Conservation (phyloP, 1,140 invertebrate species). For the Amphibalanus amphitrite region DNA sequence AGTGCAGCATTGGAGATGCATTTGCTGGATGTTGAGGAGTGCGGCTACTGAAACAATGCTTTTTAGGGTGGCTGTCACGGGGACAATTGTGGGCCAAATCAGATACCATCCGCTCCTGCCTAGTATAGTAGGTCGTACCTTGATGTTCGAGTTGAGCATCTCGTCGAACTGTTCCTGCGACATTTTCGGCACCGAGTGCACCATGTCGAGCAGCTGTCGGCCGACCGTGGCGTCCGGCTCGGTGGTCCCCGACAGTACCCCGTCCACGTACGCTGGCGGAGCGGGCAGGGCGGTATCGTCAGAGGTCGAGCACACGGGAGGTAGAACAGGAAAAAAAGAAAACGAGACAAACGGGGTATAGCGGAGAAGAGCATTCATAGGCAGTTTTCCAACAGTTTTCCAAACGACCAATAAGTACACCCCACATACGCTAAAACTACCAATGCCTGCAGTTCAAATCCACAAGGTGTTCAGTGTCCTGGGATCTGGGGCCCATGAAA, state of each 20-base stretch:
- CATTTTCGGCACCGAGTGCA: constrained; percentile 77
- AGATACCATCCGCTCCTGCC: constrained; percentile 5
- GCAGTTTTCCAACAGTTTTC: too few species aligned
- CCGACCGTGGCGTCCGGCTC: constrained; percentile 39
- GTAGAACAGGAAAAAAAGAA: too few species aligned
- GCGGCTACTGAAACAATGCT: neutral
- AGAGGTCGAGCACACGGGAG: neutral
- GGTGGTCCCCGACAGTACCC: constrained; percentile 27
- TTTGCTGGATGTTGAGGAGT: neutral
- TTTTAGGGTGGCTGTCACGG: too few species aligned
- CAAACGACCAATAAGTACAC: too few species aligned
- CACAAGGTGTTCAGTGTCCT: too few species aligned
- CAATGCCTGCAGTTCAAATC: too few species aligned
- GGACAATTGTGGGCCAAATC: constrained; percentile 6
- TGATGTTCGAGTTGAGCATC: constrained; percentile 90
- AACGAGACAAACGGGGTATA: too few species aligned
- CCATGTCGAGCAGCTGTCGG: constrained; percentile 66
- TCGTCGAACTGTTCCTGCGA: constrained; percentile 73
- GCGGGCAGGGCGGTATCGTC: neutral
- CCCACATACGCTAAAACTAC: too few species aligned
- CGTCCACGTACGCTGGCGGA: constrained; percentile 68
- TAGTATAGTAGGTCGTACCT: constrained; percentile 32
- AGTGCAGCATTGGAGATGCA: neutral
- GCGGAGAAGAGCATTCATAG: too few species aligned
- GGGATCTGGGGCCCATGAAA: too few species aligned